Evolutionary conservation across 2,797 vertebrate species (phyloP).

Genomic region (Enteromius thamalakanensis): DNA sequence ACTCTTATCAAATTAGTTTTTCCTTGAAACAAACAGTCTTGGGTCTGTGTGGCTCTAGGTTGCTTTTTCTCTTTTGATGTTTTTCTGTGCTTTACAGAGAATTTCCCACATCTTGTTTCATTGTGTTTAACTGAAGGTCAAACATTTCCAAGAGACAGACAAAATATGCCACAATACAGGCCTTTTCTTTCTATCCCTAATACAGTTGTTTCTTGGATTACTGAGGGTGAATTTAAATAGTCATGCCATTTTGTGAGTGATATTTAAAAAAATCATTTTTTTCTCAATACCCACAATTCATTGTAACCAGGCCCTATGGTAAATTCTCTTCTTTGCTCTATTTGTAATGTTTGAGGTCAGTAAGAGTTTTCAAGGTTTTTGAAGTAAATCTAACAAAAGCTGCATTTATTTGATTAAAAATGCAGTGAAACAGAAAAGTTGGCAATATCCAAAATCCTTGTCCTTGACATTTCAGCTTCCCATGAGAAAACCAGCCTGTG

Average conservation of each 20-base stretch:
- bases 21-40: slow-evolving; percentile 11
- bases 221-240: neutral
- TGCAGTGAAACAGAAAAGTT: no score
- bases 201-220: neutral
- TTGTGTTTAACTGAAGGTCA: slow-evolving; percentile 36
- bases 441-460: no score
- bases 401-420: neutral
- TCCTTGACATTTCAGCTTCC: no score
- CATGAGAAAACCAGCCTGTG: no score
- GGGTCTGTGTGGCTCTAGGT: neutral
- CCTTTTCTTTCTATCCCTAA: neutral
- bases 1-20: slow-evolving; percentile 23
- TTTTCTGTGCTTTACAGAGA: slow-evolving; percentile 15
- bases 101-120: slow-evolving; percentile 22
- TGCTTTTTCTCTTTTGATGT: slow-evolving; percentile 27
- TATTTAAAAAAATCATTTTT: neutral
- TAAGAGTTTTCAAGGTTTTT: neutral
- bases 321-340: neutral
- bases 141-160: slow-evolving; percentile 13
- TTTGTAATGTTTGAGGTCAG: neutral
- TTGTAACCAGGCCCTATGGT: neutral
- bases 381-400: neutral
- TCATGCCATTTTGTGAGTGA: neutral
- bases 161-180: slow-evolving; percentile 12
- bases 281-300: neutral